phyloP scores from a whole-genome alignment of 2,113 vertebrate species.

The Helogale parvula region DNA sequence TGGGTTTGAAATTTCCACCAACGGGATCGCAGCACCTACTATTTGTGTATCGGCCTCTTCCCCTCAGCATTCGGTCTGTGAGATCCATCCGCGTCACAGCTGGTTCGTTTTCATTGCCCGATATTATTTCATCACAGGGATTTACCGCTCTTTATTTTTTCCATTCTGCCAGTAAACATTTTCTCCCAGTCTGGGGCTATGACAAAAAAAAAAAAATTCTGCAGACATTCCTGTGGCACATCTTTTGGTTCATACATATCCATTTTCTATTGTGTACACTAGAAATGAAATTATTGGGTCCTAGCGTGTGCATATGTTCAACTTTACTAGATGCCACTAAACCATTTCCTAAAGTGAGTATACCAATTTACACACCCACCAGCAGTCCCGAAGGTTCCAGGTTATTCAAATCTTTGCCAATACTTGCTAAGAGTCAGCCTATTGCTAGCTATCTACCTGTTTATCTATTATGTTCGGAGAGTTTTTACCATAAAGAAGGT shows the following conservation, averaged over 20 bases:
- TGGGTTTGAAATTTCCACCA: background rate
- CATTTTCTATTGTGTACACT: background rate
- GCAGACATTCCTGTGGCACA: background rate
- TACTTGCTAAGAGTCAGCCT: background rate
- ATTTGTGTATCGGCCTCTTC: background rate
- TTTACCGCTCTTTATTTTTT: background rate
- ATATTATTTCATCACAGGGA: background rate
- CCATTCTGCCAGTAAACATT: background rate
- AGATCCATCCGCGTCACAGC: background rate
- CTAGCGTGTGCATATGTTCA: background rate
- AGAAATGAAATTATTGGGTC: background rate
- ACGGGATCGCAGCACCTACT: background rate
- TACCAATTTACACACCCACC: background rate
- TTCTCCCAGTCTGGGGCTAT: background rate
- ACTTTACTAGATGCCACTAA: background rate
- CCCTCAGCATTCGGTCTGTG: background rate
- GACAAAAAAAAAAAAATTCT: background rate
- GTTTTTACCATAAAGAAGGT: background rate
- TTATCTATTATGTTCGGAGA: background rate
- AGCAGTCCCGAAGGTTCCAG: background rate
- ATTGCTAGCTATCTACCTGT: background rate
- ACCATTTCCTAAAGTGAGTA: background rate
- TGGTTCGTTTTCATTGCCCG: background rate
- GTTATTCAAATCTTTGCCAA: background rate
- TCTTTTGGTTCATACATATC: background rate